Percentiles rank a stretch among this genome's conserved stretches.
These are phyloP conservation scores for Mycalesis mineus DNA, from an alignment of 2,888 invertebrate species.

Conservation along the genomic window DNA sequence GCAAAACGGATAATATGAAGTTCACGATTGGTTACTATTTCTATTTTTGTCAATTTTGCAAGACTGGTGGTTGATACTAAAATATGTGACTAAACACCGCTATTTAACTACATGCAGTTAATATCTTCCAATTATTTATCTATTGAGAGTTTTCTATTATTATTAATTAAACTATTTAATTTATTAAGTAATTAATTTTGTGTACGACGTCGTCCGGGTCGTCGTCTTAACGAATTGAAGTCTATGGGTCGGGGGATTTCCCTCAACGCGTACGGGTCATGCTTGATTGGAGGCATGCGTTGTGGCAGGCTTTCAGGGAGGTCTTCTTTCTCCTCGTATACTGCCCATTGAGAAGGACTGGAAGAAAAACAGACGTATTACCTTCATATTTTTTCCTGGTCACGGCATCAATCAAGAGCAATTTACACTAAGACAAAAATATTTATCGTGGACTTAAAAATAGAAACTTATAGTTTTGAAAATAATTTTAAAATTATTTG, in stretches of 20 bases:
- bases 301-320: conserved; percentile 47
- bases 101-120: neutral
- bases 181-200: too few species aligned
- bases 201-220: conserved; percentile 32
- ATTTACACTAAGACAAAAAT: too few species aligned
- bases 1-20: too few species aligned
- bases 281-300: conserved; percentile 56
- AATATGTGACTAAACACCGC: neutral
- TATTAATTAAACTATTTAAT: neutral
- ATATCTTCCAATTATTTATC: neutral
- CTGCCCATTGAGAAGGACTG: conserved; percentile 71
- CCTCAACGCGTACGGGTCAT: conserved; percentile 62
- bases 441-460: too few species aligned
- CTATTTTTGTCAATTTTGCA: too few species aligned
- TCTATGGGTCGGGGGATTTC: conserved; percentile 67
- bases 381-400: too few species aligned
- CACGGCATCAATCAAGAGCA: too few species aligned
- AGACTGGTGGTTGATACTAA: neutral
- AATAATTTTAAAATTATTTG: too few species aligned
- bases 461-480: too few species aligned
- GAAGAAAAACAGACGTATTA: conserved; percentile 34
- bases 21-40: too few species aligned
- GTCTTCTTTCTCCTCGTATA: conserved; percentile 65
- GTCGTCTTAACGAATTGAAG: conserved; percentile 43
- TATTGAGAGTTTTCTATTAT: neutral